A percentile compares a stretch with the other conserved stretches of the same genome.
Conservation (phyloP, 2,888 invertebrate genomes). For the Zonitis immaculata region DNA sequence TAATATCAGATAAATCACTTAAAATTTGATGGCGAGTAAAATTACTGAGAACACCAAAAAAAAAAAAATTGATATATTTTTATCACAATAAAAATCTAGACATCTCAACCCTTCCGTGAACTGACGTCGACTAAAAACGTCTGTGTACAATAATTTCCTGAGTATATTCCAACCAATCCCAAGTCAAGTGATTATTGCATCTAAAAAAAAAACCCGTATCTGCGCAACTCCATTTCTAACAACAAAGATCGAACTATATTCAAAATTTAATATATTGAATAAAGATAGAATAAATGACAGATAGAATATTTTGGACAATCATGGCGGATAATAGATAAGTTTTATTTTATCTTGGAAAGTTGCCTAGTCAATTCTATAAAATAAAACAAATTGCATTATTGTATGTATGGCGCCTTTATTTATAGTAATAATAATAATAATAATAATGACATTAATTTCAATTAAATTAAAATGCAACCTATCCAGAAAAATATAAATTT, state of each 20-base stretch:
- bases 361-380: conserved; percentile 16
- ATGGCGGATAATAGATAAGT: too few species aligned
- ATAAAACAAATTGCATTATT: too few species aligned
- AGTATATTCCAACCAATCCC: conserved; percentile 1
- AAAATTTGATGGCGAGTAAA: too few species aligned
- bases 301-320: conserved; percentile 3
- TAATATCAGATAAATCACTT: too few species aligned
- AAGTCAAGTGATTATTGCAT: neutral
- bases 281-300: conserved; percentile 5
- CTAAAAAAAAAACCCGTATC: conserved; percentile 1
- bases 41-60: too few species aligned
- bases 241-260: conserved; percentile 8
- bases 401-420: neutral
- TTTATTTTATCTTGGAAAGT: conserved; percentile 12
- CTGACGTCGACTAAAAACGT: neutral
- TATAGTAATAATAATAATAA: neutral
- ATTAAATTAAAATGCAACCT: too few species aligned
- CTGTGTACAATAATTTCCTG: neutral
- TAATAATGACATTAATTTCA: too few species aligned
- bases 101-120: neutral
- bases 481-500: too few species aligned
- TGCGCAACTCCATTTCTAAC: conserved; percentile 18
- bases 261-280: neutral
- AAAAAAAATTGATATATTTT: too few species aligned
- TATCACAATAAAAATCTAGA: neutral